Evolutionary conservation across 2,888 invertebrate species (phyloP), one percentile per base, ranked within the genome.

Genomic region (Parnassius glacialis): DNA sequence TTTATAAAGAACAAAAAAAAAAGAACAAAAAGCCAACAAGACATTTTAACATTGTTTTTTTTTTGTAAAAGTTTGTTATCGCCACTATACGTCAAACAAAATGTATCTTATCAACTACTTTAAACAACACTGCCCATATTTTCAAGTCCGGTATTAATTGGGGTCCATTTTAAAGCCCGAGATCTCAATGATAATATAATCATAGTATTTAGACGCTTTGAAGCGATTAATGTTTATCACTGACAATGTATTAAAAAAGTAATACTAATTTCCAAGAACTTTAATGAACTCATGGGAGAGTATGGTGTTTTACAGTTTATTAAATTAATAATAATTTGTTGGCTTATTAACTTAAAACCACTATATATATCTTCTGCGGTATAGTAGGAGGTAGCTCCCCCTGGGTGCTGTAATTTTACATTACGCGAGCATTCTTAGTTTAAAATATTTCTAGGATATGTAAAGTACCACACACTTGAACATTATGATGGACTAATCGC

Each of bases 91-190:
- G 76, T 73, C 76, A 72, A 81, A 84, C 84, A 81, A 83, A 81
- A 81, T 82, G 80, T 74, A 79, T 74, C 74, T 85, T 86, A 87
- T 85, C 84, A 75, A 64, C 62, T 60, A 55, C 57, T 20, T 59
- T 64, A 75, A 81, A 83, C 82, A 83, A 76, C 71, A 52, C 59
- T 60, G 68, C 68, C 68, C 61, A 70, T 74, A 71, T 75, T 76
- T 79, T 67, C 70, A 74, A 66, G 68, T 65, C 70, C 71, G 74
- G 80, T 83, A 85, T 85, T 88, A 88, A 88, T 89, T 87, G 79
- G 76, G 71, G 71, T 70, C 75, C 79, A 79, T 72, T 77, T 74
- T 73, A 69, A 73, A 62, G 45, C 67, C 66, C 72, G 68, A 74
- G 77, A 76, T 75, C 68, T 68, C 67, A 64, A 64, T 59, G 74